Conservation (phyloP, 2,888 invertebrate species). For the Tanypteryx hageni region DNA sequence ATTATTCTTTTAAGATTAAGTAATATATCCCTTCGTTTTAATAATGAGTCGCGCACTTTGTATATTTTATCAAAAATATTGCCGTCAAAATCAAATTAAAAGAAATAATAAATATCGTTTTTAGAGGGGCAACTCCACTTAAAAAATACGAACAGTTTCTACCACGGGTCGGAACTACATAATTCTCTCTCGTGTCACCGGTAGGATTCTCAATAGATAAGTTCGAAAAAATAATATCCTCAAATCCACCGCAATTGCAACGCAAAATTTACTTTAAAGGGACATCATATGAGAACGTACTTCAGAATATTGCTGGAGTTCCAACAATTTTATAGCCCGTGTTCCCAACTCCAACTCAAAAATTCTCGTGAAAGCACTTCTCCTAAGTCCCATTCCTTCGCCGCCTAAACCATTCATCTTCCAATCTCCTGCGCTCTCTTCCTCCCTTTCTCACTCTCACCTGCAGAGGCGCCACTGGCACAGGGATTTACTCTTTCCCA, state of each 20-base stretch:
- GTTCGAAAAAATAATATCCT: no score
- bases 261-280: not conserved
- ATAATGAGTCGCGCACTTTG: no score
- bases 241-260: not conserved
- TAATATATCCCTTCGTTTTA: no score
- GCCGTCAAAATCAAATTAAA: no score
- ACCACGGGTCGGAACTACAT: no score
- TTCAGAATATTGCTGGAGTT: not conserved
- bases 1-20: no score
- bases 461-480: constrained; percentile 43
- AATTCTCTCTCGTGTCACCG: no score
- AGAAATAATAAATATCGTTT: no score
- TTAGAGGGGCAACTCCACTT: no score
- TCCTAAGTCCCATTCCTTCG: not conserved
- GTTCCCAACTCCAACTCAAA: not conserved
- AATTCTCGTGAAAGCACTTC: constrained; percentile 24
- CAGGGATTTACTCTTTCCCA: constrained; percentile 44
- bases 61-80: no score
- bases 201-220: no score
- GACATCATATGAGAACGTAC: not conserved
- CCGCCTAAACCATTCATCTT: constrained; percentile 32
- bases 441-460: constrained; percentile 40
- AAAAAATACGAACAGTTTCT: no score
- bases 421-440: not conserved
- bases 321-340: not conserved